phyloP scores from a whole-genome alignment of 2,797 vertebrate genomes.

The Odontamblyopus rebecca region DNA sequence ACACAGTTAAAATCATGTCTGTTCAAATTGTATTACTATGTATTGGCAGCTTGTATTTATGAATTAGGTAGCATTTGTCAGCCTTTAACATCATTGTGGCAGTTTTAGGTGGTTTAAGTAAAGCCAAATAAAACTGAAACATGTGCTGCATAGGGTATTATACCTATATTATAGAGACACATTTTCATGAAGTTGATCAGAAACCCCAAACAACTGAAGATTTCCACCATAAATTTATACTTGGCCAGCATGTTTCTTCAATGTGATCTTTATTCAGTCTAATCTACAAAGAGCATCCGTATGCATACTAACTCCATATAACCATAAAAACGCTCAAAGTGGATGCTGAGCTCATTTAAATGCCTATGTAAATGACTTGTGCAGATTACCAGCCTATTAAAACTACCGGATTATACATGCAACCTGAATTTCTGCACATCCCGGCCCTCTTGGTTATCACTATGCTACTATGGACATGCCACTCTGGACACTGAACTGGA shows the following conservation, averaged over 20 bases:
- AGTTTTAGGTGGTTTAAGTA: not conserved
- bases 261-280: not conserved
- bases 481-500: conserved; percentile 63
- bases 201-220: not conserved
- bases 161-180: not conserved
- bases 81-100: not conserved
- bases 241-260: not conserved
- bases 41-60: not conserved
- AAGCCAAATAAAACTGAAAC: not conserved
- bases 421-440: conserved; percentile 56
- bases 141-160: not conserved
- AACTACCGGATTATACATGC: conserved; percentile 58
- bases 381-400: conserved; percentile 62
- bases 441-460: conserved; percentile 50
- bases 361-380: conserved; percentile 51
- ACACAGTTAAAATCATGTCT: not conserved
- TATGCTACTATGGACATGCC: conserved; percentile 60
- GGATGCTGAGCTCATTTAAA: conserved; percentile 37
- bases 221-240: not conserved
- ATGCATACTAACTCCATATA: conserved; percentile 10
- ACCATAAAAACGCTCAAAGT: conserved; percentile 28
- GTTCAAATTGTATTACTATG: not conserved
- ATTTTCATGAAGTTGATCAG: not conserved
- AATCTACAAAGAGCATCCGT: conserved; percentile 8
- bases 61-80: not conserved